Evolutionary conservation across 2,888 invertebrate species (phyloP).

Genomic region (Drosophila algonquin): DNA sequence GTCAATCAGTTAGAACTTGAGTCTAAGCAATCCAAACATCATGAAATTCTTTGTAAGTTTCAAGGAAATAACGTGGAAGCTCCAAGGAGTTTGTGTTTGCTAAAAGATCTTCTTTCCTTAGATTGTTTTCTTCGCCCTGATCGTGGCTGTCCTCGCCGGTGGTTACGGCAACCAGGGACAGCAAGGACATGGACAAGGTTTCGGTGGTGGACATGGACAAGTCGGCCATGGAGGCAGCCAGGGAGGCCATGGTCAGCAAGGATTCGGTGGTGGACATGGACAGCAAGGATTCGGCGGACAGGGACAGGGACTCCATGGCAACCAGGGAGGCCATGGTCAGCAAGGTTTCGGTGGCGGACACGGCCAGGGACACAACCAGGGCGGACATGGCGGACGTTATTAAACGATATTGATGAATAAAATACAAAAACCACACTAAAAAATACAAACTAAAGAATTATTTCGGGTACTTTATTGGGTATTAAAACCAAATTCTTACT

Average conservation of each 20-base stretch:
- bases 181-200: constrained; percentile 26
- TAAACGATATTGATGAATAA: not conserved
- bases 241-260: constrained; percentile 39
- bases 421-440: not conserved
- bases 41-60: constrained; percentile 71
- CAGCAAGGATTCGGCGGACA: constrained; percentile 36
- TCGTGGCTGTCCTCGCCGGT: constrained; percentile 59
- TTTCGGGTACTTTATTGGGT: too few species aligned
- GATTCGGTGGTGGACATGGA: constrained; percentile 22
- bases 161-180: constrained; percentile 28
- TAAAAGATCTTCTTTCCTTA: constrained; percentile 8
- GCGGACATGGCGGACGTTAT: constrained; percentile 15
- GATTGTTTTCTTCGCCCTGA: constrained; percentile 64
- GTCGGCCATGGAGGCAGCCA: constrained; percentile 38
- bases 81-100: not conserved
- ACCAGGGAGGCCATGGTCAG: constrained; percentile 20
- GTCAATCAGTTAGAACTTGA: constrained; percentile 43
- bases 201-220: constrained; percentile 27
- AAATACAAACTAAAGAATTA: too few species aligned
- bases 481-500: too few species aligned
- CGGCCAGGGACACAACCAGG: constrained; percentile 30
- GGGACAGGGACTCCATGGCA: constrained; percentile 38
- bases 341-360: constrained; percentile 21
- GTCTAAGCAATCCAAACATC: constrained; percentile 23
- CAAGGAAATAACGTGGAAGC: too few species aligned